A percentile compares a stretch with the other conserved stretches of the same genome.
phyloP scores from a whole-genome alignment of 2,797 vertebrate species.

The Danio aesculapii region DNA sequence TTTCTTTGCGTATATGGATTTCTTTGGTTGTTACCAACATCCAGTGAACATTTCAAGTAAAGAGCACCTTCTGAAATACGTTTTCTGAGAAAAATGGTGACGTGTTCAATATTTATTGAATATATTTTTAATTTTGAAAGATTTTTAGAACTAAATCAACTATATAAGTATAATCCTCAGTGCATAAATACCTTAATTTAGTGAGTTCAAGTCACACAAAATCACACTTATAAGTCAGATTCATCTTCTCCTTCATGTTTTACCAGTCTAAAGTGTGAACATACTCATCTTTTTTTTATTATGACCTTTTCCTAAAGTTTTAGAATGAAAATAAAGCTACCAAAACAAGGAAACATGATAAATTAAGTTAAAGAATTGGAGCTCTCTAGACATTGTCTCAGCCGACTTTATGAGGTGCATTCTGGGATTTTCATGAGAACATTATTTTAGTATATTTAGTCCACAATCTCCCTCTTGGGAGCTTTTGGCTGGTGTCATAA shows the following conservation, averaged over 20 bases:
- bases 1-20: too few relatives aligned
- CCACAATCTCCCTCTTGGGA: background rate
- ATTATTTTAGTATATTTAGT: background rate
- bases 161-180: too few relatives aligned
- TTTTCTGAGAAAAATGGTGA: too few relatives aligned
- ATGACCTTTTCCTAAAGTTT: background rate
- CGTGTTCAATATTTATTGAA: too few relatives aligned
- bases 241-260: background rate
- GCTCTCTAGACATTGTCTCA: background rate
- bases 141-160: too few relatives aligned
- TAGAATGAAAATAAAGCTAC: background rate
- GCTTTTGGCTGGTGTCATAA: conserved; percentile 6
- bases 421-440: background rate
- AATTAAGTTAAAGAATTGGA: background rate
- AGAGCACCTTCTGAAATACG: too few relatives aligned
- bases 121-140: too few relatives aligned
- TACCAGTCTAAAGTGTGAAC: background rate
- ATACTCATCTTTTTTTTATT: too few relatives aligned
- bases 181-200: too few relatives aligned
- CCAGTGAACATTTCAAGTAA: too few relatives aligned
- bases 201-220: background rate
- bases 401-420: background rate
- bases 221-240: background rate
- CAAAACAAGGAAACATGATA: too few relatives aligned
- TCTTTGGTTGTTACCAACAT: too few relatives aligned